These are phyloP conservation scores for Amblyjoppa fuscipennis DNA, from an alignment of 2,888 invertebrate genomes.

Conservation along the genomic window DNA sequence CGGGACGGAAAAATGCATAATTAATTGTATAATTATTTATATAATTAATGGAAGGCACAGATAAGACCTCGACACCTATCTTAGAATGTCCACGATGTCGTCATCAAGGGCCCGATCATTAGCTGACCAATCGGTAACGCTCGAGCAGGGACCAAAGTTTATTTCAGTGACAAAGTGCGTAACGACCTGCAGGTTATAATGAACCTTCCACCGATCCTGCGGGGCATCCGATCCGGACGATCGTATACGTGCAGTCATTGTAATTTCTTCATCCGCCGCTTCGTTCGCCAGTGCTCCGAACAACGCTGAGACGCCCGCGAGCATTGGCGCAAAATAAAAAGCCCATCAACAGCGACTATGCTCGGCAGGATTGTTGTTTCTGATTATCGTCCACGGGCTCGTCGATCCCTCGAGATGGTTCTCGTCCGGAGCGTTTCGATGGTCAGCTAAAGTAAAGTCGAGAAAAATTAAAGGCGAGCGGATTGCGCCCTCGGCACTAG, in stretches of 20 bases:
- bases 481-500: constrained; percentile 46
- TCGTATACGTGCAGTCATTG: not conserved
- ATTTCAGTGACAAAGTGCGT: constrained; percentile 25
- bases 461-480: constrained; percentile 26
- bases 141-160: constrained; percentile 4
- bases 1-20: not conserved
- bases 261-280: constrained; percentile 12
- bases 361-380: not conserved
- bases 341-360: constrained; percentile 12
- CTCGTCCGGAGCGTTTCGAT: constrained; percentile 7
- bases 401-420: constrained; percentile 22
- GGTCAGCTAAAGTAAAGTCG: not conserved
- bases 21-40: not conserved
- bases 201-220: constrained; percentile 27
- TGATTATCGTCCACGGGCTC: constrained; percentile 28
- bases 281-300: not conserved
- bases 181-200: constrained; percentile 32
- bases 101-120: constrained; percentile 1
- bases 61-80: not conserved
- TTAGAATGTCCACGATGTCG: not conserved
- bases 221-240: constrained; percentile 34
- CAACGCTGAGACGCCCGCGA: constrained; percentile 11
- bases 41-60: not conserved
- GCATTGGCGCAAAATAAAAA: constrained; percentile 27
- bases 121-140: constrained; percentile 10